Evolutionary conservation across 2,797 vertebrate genomes (phyloP).

Genomic region (Lutjanus campechanus): DNA sequence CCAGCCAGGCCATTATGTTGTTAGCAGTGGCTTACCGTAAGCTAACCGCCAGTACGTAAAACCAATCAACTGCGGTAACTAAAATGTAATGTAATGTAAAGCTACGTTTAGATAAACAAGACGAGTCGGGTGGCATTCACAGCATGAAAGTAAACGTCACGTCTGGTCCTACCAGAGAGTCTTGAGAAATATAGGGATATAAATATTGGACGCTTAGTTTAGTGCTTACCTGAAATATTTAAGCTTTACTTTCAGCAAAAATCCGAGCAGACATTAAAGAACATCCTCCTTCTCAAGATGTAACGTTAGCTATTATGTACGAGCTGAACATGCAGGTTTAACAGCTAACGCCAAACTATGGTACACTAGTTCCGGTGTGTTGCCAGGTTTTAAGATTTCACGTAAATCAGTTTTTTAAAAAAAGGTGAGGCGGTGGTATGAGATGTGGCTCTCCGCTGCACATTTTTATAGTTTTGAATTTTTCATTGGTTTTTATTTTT

Average conservation of each 20-base stretch:
- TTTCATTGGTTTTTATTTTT: too few relatives aligned
- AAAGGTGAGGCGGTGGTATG: too few relatives aligned
- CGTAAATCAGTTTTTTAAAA: background rate
- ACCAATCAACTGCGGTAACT: background rate
- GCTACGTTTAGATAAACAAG: background rate
- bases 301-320: too few relatives aligned
- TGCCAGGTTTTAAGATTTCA: conserved; percentile 58
- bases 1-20: background rate
- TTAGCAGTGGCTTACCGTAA: background rate
- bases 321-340: background rate
- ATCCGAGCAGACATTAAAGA: too few relatives aligned
- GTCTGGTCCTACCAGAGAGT: accelerated
- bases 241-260: background rate
- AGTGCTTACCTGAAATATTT: conserved; percentile 33
- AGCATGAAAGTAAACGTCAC: background rate
- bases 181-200: accelerated
- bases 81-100: accelerated
- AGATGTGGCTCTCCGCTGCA: too few relatives aligned
- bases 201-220: background rate
- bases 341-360: background rate
- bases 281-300: background rate
- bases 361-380: background rate
- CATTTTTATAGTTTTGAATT: too few relatives aligned
- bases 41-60: background rate
- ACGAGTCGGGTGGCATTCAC: background rate